Percentiles rank a stretch among this genome's conserved stretches.
These are phyloP conservation scores for Kryptopterus vitreolus DNA, from an alignment of 2,797 vertebrate species.

Conservation along the genomic window DNA sequence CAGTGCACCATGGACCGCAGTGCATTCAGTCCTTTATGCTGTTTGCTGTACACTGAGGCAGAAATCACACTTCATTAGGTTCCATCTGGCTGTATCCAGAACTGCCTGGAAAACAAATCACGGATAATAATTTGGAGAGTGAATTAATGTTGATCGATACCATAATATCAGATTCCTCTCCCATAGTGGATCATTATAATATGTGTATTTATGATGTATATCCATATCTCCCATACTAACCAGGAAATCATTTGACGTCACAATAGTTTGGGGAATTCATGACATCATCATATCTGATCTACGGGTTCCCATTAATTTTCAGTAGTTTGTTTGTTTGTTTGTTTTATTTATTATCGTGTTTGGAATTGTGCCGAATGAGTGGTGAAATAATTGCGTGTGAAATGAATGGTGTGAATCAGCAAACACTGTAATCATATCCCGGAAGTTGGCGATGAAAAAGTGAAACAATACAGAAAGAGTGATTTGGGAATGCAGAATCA, in stretches of 20 bases:
- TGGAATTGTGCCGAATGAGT: not conserved
- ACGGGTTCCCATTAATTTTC: too few relatives aligned
- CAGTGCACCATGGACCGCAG: not conserved
- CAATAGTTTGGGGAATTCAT: not conserved
- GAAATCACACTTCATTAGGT: not conserved
- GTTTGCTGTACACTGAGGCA: constrained; percentile 16
- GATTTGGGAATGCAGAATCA: not conserved
- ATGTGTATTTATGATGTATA: too few relatives aligned
- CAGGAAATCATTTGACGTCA: not conserved
- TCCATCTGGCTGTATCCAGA: not conserved
- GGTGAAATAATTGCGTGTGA: not conserved
- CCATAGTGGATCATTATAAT: not conserved
- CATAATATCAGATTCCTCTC: not conserved
- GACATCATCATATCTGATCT: constrained; percentile 3
- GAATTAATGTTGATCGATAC: not conserved
- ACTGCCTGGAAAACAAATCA: not conserved
- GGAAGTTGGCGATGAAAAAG: not conserved
- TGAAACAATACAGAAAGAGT: not conserved
- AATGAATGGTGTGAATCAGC: not conserved
- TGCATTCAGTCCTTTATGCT: constrained; percentile 15
- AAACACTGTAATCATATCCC: not conserved
- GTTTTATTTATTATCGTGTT: not conserved
- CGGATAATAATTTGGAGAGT: not conserved
- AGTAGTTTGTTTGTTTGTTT: not conserved
- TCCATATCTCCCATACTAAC: not conserved